Evolutionary conservation across 2,888 invertebrate genomes (phyloP).

Genomic region (Diarsia dahlii): DNA sequence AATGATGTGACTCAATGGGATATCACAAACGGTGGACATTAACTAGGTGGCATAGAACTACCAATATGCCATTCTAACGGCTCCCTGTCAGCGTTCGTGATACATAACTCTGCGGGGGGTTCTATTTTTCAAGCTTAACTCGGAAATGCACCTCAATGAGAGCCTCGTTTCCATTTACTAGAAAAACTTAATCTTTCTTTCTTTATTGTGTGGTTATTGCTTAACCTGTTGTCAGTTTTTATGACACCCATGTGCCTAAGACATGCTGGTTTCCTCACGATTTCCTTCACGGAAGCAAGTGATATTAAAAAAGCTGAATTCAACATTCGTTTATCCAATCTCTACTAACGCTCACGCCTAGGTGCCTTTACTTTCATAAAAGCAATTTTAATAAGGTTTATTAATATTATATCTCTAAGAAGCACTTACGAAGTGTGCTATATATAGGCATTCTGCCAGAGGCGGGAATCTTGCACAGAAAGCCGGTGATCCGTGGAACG

Average conservation of each 20-base stretch:
- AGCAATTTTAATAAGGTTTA: constrained; percentile 5
- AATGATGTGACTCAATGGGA: constrained; percentile 6
- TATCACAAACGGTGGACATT: constrained; percentile 14
- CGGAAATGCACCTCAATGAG: neutral
- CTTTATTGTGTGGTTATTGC: too few species aligned
- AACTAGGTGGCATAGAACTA: neutral
- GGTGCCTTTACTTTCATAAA: neutral
- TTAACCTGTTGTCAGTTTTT: too few species aligned
- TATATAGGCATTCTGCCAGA: constrained; percentile 24
- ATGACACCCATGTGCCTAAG: too few species aligned
- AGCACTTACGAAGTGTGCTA: neutral
- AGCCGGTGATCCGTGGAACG: constrained; percentile 49
- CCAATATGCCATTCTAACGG: neutral
- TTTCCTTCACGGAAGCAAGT: too few species aligned
- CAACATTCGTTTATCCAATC: neutral
- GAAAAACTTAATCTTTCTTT: neutral
- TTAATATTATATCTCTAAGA: constrained; percentile 16
- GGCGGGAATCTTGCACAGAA: constrained; percentile 47
- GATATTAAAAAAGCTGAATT: too few species aligned
- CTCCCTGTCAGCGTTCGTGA: neutral
- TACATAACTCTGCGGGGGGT: neutral
- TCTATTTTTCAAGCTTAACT: neutral
- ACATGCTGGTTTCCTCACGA: too few species aligned
- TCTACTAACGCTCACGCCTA: neutral
- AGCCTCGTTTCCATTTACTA: neutral